phyloP scores from a whole-genome alignment of 2,888 invertebrate genomes.

The Allolobophora icterica region DNA sequence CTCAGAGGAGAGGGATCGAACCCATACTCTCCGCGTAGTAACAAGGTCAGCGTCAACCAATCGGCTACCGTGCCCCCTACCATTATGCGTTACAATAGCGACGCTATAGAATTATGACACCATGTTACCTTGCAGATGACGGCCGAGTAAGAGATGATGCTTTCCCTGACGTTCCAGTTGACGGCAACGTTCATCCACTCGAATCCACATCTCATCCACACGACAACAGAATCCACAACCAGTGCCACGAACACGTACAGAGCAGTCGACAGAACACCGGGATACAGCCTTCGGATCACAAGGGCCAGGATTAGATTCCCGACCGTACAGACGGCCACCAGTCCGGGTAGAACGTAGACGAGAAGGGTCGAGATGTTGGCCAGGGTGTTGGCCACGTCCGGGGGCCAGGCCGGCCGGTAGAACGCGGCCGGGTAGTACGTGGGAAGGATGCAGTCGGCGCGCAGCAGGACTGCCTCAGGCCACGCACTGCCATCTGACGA shows the following conservation, averaged over 20 bases:
- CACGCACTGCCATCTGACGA: not conserved
- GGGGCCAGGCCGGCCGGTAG: slow-evolving; percentile 33
- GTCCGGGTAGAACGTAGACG: slow-evolving; percentile 53
- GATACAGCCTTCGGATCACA: slow-evolving; percentile 53
- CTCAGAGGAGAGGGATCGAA: too few species aligned
- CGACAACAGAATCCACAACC: slow-evolving; percentile 56
- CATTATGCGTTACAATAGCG: too few species aligned
- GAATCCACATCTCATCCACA: slow-evolving; percentile 60
- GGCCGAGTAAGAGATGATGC: slow-evolving; percentile 33
- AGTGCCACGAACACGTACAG: slow-evolving; percentile 58
- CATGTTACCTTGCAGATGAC: slow-evolving; percentile 39
- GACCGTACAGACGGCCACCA: slow-evolving; percentile 56
- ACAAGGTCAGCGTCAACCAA: too few species aligned
- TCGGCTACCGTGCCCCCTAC: too few species aligned
- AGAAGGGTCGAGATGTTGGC: slow-evolving; percentile 36
- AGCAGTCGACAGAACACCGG: slow-evolving; percentile 59
- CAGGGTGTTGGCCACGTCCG: slow-evolving; percentile 31
- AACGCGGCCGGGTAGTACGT: slow-evolving; percentile 36
- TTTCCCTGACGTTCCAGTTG: slow-evolving; percentile 40
- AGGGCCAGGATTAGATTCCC: slow-evolving; percentile 53
- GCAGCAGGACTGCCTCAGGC: not conserved
- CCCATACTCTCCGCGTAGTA: too few species aligned
- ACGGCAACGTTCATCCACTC: slow-evolving; percentile 54
- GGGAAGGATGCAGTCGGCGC: slow-evolving; percentile 37
- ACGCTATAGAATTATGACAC: too few species aligned